These are phyloP conservation scores for Alloplasta piceator DNA, from an alignment of 2,888 invertebrate species.

Conservation along the genomic window DNA sequence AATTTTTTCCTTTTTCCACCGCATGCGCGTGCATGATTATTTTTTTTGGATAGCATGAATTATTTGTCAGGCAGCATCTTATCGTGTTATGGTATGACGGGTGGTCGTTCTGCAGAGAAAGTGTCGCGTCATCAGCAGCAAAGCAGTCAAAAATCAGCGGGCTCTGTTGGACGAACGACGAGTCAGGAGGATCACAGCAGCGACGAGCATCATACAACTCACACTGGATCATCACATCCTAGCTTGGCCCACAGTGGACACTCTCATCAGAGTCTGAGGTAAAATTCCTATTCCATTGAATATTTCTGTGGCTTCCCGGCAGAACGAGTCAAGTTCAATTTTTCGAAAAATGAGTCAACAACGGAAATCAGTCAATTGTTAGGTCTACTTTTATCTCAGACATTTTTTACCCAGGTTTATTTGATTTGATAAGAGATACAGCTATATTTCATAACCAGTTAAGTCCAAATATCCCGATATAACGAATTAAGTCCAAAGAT, in stretches of 20 bases:
- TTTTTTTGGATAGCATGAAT: constrained; percentile 69
- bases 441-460: too few relatives aligned
- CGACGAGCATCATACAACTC: constrained; percentile 83
- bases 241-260: constrained; percentile 81
- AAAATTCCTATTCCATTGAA: constrained; percentile 31
- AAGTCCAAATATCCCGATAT: too few relatives aligned
- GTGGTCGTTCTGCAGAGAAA: constrained; percentile 76
- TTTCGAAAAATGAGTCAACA: too few relatives aligned
- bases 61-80: constrained; percentile 75
- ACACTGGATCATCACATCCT: constrained; percentile 81
- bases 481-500: too few relatives aligned
- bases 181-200: constrained; percentile 84
- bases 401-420: too few relatives aligned
- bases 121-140: constrained; percentile 77
- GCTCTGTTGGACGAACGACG: constrained; percentile 76
- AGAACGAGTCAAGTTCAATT: too few relatives aligned
- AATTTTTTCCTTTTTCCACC: background rate
- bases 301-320: too few relatives aligned
- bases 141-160: constrained; percentile 73
- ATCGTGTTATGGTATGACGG: constrained; percentile 76
- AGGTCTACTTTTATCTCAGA: too few relatives aligned
- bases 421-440: too few relatives aligned
- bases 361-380: too few relatives aligned
- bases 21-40: constrained; percentile 65
- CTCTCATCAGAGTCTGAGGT: constrained; percentile 82